Percentiles rank a stretch among this genome's conserved stretches.
Conservation (phyloP, 2,888 invertebrate genomes). For the Eristalis pertinax region DNA sequence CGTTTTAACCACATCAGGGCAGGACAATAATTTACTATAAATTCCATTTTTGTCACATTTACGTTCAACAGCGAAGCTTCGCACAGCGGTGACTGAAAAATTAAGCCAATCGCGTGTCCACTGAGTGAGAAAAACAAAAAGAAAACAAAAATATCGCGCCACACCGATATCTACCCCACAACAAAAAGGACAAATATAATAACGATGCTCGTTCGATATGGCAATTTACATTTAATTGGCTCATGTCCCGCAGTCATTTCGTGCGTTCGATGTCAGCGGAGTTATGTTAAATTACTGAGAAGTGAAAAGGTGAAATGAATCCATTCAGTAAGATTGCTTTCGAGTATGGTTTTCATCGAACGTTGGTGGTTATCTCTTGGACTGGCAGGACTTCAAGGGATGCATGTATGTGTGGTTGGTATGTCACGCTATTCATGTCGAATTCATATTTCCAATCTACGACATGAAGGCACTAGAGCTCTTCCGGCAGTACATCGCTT, state of each 20-base stretch:
- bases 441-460: no score
- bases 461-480: no score
- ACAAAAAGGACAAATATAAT: slow-evolving; percentile 51
- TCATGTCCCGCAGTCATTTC: slow-evolving; percentile 34
- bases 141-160: slow-evolving; percentile 7
- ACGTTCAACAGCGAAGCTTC: slow-evolving; percentile 8
- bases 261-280: slow-evolving; percentile 31
- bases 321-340: slow-evolving; percentile 2
- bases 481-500: no score
- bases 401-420: no score
- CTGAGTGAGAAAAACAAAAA: not conserved
- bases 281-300: slow-evolving; percentile 39
- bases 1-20: not conserved
- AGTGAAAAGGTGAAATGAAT: not conserved
- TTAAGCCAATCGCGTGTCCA: slow-evolving; percentile 43
- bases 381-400: not conserved
- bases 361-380: not conserved
- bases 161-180: not conserved
- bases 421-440: no score
- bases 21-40: slow-evolving; percentile 19
- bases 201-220: slow-evolving; percentile 46
- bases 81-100: slow-evolving; percentile 28
- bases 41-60: slow-evolving; percentile 4
- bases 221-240: slow-evolving; percentile 60
- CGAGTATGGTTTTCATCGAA: not conserved